Evolutionary conservation across 2,797 vertebrate genomes (phyloP), one percentile per base, ranked within the genome.

Genomic region (Phrynocephalus forsythii): DNA sequence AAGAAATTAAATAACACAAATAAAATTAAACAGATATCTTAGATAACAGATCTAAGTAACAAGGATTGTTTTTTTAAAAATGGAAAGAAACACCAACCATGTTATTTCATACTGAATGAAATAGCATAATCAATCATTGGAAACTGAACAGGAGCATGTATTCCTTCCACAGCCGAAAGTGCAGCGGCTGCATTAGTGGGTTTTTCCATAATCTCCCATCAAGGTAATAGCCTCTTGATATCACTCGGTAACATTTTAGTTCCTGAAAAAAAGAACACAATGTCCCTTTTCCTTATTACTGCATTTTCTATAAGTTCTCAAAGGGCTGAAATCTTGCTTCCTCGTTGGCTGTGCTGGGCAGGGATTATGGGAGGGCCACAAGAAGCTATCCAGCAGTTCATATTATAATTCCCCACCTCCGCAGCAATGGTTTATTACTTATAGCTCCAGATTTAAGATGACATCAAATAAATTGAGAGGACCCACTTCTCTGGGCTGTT

Each of bases 141-240:
- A 67, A 3, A 8, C 33, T 81, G 77, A 79, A 79, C 28, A 79
- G 16, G 6, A 79, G 28, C n/a, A 3, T 22, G 24, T 5, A 82
- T 24, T 85, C 89, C 82, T 73, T 86, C 22, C 80, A 44, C 13
- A 63, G 13, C 68, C 68, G 83, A 88, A 88, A 91, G 7, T 90
- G 78, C 20, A 86, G 79, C 90, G 94, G 91, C 88, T 91, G 44
- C 87, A 63, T 63, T 82, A 91, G 84, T 26, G 71, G 73, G 63
- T 75, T 75, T 94, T 94, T 90, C 89, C 79, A 33, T 88, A 93
- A 93, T 93, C 88, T 85, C 0, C 0, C 83, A 92, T 91, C 87
- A 86, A 94, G 91, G 92, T 93, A 93, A 88, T 89, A 86, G 56
- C 86, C 76, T 92, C 88, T 88, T 92, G 93, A 93, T 92, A 83